phyloP scores from a whole-genome alignment of 2,888 invertebrate genomes.

The Ischnus inquisitorius region DNA sequence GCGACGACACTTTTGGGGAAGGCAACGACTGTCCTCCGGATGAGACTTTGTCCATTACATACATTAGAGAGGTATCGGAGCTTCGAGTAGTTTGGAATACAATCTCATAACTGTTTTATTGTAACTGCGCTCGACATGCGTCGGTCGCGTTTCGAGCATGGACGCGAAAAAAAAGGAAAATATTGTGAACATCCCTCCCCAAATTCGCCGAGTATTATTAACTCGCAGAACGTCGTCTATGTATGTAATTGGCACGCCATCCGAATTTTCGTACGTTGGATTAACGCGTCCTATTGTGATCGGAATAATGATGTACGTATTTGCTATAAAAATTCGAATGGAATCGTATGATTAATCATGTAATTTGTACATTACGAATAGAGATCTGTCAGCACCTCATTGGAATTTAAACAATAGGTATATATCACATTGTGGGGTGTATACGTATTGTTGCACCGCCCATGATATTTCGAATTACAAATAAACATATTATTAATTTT shows the following conservation, averaged over 20 bases:
- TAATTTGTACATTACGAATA: slow-evolving; percentile 69
- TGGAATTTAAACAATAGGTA: slow-evolving; percentile 63
- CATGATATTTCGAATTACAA: slow-evolving; percentile 61
- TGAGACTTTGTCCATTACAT: slow-evolving; percentile 54
- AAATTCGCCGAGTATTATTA: slow-evolving; percentile 1
- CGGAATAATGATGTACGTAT: slow-evolving; percentile 67
- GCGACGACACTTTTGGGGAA: slow-evolving; percentile 33
- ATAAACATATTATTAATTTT: slow-evolving; percentile 66
- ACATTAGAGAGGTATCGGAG: slow-evolving; percentile 19
- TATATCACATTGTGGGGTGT: slow-evolving; percentile 61
- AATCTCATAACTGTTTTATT: slow-evolving; percentile 17
- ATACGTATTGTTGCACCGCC: slow-evolving; percentile 52
- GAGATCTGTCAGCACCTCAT: slow-evolving; percentile 67
- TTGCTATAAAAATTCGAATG: slow-evolving; percentile 61
- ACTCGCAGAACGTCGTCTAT: slow-evolving; percentile 32
- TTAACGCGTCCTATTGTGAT: slow-evolving; percentile 66
- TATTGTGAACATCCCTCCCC: neutral
- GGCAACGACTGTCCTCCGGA: slow-evolving; percentile 44
- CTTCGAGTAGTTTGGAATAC: slow-evolving; percentile 22
- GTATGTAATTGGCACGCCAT: slow-evolving; percentile 47
- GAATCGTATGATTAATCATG: slow-evolving; percentile 60
- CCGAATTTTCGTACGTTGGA: slow-evolving; percentile 49
- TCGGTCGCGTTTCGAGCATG: slow-evolving; percentile 1
- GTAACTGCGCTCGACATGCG: slow-evolving; percentile 28
- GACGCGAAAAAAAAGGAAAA: slow-evolving; percentile 28